phyloP scores from a whole-genome alignment of 2,888 invertebrate species.

The Spisula subtruncata region DNA sequence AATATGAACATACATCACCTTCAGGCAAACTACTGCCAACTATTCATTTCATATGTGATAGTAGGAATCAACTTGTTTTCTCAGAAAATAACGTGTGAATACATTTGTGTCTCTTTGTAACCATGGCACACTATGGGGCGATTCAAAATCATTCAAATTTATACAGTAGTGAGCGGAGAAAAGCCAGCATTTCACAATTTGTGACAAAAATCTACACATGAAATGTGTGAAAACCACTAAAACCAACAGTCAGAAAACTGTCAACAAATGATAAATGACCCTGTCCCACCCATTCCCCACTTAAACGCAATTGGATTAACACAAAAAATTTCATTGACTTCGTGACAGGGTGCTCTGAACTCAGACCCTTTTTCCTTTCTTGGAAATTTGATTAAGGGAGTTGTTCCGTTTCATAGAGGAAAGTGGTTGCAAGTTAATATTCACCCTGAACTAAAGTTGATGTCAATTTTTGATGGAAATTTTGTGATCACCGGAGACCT shows the following conservation, averaged over 20 bases:
- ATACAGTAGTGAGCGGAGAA: slow-evolving; percentile 11
- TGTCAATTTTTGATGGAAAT: slow-evolving; percentile 40
- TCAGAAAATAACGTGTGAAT: slow-evolving; percentile 26
- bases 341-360: slow-evolving; percentile 22
- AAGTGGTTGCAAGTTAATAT: slow-evolving; percentile 22
- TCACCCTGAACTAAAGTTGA: background rate
- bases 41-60: background rate
- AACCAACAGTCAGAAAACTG: slow-evolving; percentile 59
- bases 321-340: slow-evolving; percentile 46
- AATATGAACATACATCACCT: background rate
- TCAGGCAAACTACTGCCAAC: background rate
- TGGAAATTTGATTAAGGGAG: slow-evolving; percentile 20
- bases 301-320: slow-evolving; percentile 58
- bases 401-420: slow-evolving; percentile 31
- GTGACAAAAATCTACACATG: slow-evolving; percentile 27
- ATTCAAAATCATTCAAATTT: slow-evolving; percentile 23
- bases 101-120: slow-evolving; percentile 11
- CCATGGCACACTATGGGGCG: slow-evolving; percentile 14
- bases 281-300: slow-evolving; percentile 37
- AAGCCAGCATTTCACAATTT: slow-evolving; percentile 25
- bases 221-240: slow-evolving; percentile 69
- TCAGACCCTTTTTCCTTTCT: background rate
- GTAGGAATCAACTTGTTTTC: background rate
- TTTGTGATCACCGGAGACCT: background rate
- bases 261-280: slow-evolving; percentile 57